These are phyloP conservation scores for Wiebesia pumilae DNA, from an alignment of 1,140 invertebrate genomes.

Conservation along the genomic window DNA sequence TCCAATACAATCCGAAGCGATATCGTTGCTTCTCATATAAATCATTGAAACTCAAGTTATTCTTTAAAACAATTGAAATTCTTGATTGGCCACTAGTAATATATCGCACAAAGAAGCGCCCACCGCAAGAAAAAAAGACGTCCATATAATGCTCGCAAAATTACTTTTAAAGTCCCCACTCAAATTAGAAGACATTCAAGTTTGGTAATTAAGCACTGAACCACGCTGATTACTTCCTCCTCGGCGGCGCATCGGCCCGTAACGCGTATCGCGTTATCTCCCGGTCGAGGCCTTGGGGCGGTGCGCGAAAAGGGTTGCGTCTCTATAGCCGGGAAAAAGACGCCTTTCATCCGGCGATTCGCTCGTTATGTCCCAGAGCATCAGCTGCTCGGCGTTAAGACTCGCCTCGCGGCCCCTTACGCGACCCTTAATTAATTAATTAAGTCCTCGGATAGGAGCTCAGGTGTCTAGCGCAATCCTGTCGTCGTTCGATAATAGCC, in stretches of 20 bases:
- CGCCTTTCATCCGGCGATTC: constrained; percentile 42
- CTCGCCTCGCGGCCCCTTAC: constrained; percentile 38
- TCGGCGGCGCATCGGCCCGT: not conserved
- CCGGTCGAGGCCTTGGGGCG: constrained; percentile 11
- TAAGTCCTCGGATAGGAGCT: constrained; percentile 66
- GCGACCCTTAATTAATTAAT: constrained; percentile 68
- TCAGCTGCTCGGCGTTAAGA: constrained; percentile 61
- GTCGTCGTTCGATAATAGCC: constrained; percentile 64
- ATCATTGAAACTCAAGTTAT: not conserved
- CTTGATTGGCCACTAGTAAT: not conserved
- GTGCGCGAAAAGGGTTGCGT: constrained; percentile 15
- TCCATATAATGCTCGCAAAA: constrained; percentile 29
- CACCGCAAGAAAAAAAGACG: not conserved
- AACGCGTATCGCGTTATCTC: constrained; percentile 18
- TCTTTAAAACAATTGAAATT: not conserved
- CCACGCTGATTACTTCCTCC: constrained; percentile 51
- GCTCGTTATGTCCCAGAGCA: constrained; percentile 52
- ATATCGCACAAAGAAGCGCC: not conserved
- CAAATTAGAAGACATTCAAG: constrained; percentile 53
- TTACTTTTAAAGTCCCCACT: constrained; percentile 30
- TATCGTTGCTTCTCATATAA: no score
- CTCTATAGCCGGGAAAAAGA: not conserved
- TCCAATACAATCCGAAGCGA: not conserved
- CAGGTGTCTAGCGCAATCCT: constrained; percentile 65
- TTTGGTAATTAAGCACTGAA: constrained; percentile 51